Base-by-base conservation (phyloP, 2,113 vertebrate genomes). In the Spheniscus mendiculus region DNA sequence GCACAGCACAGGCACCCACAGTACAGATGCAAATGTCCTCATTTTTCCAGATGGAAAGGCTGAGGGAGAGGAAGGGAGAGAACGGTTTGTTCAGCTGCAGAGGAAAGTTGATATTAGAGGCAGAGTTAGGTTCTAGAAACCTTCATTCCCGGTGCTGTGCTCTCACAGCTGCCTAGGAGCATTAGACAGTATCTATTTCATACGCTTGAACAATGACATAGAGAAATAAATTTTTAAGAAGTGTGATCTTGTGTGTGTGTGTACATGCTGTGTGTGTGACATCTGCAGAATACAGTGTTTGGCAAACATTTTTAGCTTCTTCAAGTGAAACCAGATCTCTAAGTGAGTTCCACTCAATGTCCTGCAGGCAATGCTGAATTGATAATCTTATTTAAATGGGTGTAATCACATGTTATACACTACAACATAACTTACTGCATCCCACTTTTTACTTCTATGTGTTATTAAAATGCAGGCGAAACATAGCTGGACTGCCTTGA, bases 31-130 rank as follows among this genome's bases (percentile, higher is more conserved):
- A 91, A 90, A 90, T 83, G 71, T 58, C 93, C 89, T 76, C 66
- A 10, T 76, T 95, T 95, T 95, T 95, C 87, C 89, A 90, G 84
- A 93, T 79, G 95, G 93, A 97, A 90, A 86, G 81, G 34, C 84
- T 69, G 87, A 91, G 59, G 58, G 82, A 91, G 81, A 93, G 92
- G 79, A 96, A 58, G 27, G 90, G 74, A 90, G 42, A 62, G 84
- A 83, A 89, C 0, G 1, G 29, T 95, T 96, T 95, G 78, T 91
- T 96, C 91, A 90, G 94, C 91, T 96, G 95, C 66, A 70, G 53
- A 63, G 78, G 82, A 76, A 85, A 85, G 91, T 58, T 91, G 93
- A 26, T 89, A 49, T 38, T 59, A 69, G 80, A 72, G 53, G 69
- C 87, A 87, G 83, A 67, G 61, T 3, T 17, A 26, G 72, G 36